phyloP scores from a whole-genome alignment of 2,888 invertebrate genomes.

The Papilio elwesi region DNA sequence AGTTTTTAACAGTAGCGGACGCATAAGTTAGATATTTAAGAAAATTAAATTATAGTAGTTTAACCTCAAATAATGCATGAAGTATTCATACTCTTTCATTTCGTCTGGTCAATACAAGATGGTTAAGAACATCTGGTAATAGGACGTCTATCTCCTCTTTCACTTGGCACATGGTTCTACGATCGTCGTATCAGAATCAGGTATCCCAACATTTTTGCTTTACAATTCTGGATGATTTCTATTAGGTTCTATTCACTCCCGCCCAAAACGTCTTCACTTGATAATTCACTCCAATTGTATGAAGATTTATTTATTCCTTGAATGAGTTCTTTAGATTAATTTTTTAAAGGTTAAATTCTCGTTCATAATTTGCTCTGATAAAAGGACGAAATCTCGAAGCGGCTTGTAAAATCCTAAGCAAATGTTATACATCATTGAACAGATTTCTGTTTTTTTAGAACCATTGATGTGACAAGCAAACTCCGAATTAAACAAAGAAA shows the following conservation, averaged over 20 bases:
- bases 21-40: no score
- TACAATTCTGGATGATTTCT: background rate
- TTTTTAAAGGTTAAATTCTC: slow-evolving; percentile 1
- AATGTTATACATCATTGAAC: slow-evolving; percentile 1
- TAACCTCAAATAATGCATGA: no score
- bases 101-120: no score
- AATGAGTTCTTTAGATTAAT: background rate
- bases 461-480: slow-evolving; percentile 5
- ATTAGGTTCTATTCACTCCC: background rate
- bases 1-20: no score
- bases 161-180: no score
- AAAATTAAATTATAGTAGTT: no score
- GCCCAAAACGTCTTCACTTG: background rate
- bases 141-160: no score
- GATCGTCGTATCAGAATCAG: no score
- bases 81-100: no score
- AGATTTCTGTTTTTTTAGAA: slow-evolving; percentile 9
- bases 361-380: background rate
- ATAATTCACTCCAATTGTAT: background rate
- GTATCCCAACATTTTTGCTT: no score
- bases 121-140: no score
- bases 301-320: background rate
- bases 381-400: slow-evolving; percentile 1
- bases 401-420: slow-evolving; percentile 9
- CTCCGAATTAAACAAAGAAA: background rate